Evolutionary conservation across 2,797 vertebrate genomes (phyloP).

Genomic region (Bryconaethiops microstoma): DNA sequence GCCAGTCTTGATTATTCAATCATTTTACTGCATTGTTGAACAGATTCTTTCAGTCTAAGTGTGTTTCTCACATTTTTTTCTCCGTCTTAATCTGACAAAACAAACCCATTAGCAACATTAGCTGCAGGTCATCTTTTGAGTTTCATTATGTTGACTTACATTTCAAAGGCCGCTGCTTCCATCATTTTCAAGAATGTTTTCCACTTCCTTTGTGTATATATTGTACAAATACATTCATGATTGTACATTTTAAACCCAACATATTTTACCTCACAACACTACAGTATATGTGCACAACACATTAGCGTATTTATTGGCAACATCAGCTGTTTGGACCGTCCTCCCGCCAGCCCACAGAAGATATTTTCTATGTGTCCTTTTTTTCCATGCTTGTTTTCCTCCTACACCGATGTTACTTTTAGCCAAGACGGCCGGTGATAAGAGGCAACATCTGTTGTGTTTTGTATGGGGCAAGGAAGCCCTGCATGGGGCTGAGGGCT

Average conservation of each 20-base stretch:
- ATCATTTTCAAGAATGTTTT: background rate
- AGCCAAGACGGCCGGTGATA: conserved; percentile 84
- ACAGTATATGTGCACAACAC: background rate
- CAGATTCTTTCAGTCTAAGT: background rate
- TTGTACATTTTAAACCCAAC: background rate
- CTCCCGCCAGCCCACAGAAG: conserved; percentile 11
- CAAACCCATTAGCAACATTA: background rate
- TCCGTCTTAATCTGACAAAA: background rate
- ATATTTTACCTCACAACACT: too few species aligned
- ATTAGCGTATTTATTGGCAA: background rate
- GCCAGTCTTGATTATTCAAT: background rate
- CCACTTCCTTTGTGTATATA: background rate
- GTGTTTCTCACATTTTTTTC: background rate
- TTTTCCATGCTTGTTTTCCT: conserved; percentile 74
- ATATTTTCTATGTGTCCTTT: conserved; percentile 68
- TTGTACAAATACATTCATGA: background rate
- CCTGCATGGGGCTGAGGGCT: conserved; percentile 80
- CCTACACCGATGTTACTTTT: conserved; percentile 84
- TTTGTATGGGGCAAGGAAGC: conserved; percentile 83
- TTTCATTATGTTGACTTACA: background rate
- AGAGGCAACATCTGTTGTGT: conserved; percentile 94
- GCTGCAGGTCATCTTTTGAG: background rate
- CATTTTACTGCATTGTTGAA: background rate
- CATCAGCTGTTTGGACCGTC: background rate
- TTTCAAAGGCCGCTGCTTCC: background rate